These are phyloP conservation scores for Tamias sibiricus DNA, from an alignment of 2,113 vertebrate genomes.

Conservation along the genomic window DNA sequence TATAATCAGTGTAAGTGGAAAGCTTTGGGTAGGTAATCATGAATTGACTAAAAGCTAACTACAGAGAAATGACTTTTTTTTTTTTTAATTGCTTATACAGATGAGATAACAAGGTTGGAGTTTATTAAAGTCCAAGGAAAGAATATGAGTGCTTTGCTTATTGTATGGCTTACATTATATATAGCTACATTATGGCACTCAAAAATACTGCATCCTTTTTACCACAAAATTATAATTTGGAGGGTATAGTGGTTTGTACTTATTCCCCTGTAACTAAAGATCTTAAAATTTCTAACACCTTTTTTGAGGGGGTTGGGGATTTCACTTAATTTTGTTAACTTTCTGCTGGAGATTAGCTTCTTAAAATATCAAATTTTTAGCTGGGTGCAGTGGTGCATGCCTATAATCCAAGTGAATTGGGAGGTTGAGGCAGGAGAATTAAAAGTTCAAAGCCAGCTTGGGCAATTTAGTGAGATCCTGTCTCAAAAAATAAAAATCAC, in stretches of 20 bases:
- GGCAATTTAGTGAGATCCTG: too few relatives aligned
- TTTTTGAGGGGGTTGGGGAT: background rate
- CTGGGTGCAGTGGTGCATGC: too few relatives aligned
- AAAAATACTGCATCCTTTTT: background rate
- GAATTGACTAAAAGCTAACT: background rate
- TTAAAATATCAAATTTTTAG: background rate
- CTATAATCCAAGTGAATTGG: too few relatives aligned
- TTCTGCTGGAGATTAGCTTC: background rate
- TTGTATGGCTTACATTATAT: background rate
- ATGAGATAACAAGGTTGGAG: background rate
- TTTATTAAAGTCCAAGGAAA: slow-evolving; percentile 4
- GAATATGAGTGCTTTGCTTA: background rate
- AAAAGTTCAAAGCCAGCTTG: too few relatives aligned
- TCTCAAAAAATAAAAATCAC: too few relatives aligned
- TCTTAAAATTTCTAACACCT: slow-evolving; percentile 23
- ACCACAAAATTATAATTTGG: background rate
- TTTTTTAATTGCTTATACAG: background rate
- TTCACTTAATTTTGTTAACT: slow-evolving; percentile 31
- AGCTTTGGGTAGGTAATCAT: background rate
- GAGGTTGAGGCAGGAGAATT: too few relatives aligned
- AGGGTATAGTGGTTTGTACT: background rate
- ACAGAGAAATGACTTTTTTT: background rate
- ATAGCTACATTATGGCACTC: background rate
- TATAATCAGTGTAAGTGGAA: slow-evolving; percentile 20
- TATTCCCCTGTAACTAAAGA: background rate